phyloP scores from a whole-genome alignment of 2,888 invertebrate genomes.

The Chrysodeixis includens region DNA sequence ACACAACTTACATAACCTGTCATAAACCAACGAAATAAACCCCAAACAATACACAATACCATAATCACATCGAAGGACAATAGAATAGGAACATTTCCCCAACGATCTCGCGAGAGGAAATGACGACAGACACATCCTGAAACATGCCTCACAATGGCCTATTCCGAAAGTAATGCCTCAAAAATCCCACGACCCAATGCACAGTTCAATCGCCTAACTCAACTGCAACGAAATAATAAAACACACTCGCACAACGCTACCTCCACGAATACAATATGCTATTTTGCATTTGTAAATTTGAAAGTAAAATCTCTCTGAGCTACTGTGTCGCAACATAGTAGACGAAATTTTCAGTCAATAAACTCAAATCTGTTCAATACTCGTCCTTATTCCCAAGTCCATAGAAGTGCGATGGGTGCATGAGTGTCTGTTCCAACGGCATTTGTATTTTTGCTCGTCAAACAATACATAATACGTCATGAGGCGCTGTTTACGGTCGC shows the following conservation, averaged over 20 bases:
- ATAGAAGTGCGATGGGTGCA: conserved; percentile 50
- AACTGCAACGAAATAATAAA: conserved; percentile 78
- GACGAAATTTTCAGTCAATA: conserved; percentile 26
- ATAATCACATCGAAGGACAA: conserved; percentile 24
- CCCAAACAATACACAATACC: conserved; percentile 30
- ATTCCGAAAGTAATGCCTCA: conserved; percentile 54
- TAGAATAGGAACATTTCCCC: conserved; percentile 43
- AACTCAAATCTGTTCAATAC: conserved; percentile 23
- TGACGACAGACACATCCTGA: conserved; percentile 24
- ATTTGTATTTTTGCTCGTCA: conserved; percentile 58
- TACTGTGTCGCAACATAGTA: conserved; percentile 86
- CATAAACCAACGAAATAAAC: conserved; percentile 9
- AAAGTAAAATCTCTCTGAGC: conserved; percentile 82
- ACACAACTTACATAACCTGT: background rate
- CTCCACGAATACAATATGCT: conserved; percentile 83
- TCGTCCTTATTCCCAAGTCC: conserved; percentile 51
- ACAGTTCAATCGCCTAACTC: conserved; percentile 73
- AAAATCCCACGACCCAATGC: conserved; percentile 62
- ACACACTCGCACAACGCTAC: conserved; percentile 61
- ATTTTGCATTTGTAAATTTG: conserved; percentile 84
- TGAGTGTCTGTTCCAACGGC: conserved; percentile 53
- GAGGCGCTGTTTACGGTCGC: conserved; percentile 79
- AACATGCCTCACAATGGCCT: conserved; percentile 59
- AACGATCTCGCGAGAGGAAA: conserved; percentile 51
- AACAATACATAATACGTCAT: conserved; percentile 86